These are phyloP conservation scores for Slavum lentiscoides DNA, from an alignment of 2,888 invertebrate genomes.

Conservation along the genomic window DNA sequence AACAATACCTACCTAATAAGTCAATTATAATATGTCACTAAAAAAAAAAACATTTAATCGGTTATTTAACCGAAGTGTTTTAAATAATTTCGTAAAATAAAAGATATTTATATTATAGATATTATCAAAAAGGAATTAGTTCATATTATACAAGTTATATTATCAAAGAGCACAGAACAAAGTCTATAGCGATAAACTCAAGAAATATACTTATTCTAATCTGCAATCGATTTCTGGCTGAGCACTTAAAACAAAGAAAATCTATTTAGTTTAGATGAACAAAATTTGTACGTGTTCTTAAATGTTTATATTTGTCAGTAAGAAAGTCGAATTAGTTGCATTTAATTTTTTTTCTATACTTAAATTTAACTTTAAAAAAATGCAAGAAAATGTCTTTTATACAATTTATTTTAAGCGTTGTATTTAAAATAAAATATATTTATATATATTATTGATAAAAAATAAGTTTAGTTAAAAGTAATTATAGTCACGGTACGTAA, in stretches of 20 bases:
- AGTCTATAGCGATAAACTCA: constrained; percentile 11
- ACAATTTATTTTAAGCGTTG: neutral
- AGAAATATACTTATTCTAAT: neutral
- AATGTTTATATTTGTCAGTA: neutral
- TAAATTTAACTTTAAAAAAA: neutral
- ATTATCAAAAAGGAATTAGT: neutral
- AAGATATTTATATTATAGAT: neutral
- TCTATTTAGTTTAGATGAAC: neutral
- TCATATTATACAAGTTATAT: neutral
- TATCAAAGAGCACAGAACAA: constrained; percentile 7
- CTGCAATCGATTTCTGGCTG: neutral
- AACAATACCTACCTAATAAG: too few species aligned
- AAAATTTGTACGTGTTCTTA: neutral
- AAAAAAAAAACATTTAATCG: too few species aligned
- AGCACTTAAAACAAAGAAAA: neutral
- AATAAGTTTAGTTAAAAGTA: neutral
- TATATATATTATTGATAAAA: neutral
- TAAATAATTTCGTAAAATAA: neutral
- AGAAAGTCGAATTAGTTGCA: neutral
- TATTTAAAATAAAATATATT: neutral
- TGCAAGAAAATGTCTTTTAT: neutral
- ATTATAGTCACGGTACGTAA: too few species aligned
- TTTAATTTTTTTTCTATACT: neutral
- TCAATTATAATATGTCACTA: too few species aligned
- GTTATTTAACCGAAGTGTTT: neutral